Percentiles rank a stretch among this genome's conserved stretches.
Conservation (phyloP, 2,113 vertebrate species). For the Centropus unirufus region DNA sequence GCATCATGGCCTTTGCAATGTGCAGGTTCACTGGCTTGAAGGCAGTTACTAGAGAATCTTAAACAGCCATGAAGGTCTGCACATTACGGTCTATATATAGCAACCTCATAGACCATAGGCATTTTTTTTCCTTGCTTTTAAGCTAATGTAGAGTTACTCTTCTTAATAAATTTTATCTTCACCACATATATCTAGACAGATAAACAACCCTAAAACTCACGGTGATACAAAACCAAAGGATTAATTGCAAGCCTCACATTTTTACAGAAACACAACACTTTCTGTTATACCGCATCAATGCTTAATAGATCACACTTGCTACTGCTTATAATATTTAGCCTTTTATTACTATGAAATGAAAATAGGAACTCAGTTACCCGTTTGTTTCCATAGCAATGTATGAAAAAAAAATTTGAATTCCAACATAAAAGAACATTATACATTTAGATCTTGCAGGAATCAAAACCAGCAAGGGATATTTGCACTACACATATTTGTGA, state of each 20-base stretch:
- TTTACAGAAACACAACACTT: not conserved
- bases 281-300: not conserved
- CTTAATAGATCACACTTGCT: slow-evolving; percentile 17
- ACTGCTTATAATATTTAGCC: slow-evolving; percentile 21
- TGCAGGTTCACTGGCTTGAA: not conserved
- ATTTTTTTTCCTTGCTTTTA: not conserved
- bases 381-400: slow-evolving; percentile 53
- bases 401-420: slow-evolving; percentile 17
- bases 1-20: not conserved
- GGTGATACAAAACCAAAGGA: not conserved
- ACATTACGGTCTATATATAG: not conserved
- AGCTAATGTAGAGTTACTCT: not conserved
- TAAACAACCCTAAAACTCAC: not conserved
- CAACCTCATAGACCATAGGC: not conserved
- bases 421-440: slow-evolving; percentile 25
- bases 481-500: not conserved
- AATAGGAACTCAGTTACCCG: slow-evolving; percentile 46
- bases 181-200: not conserved
- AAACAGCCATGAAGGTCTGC: not conserved
- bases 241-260: not conserved
- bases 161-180: not conserved
- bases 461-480: not conserved
- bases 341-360: slow-evolving; percentile 47
- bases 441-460: slow-evolving; percentile 38
- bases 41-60: not conserved